Evolutionary conservation across 1,140 invertebrate species (phyloP), one percentile per base, ranked within the genome.

Genomic region (Cotesia vestalis): DNA sequence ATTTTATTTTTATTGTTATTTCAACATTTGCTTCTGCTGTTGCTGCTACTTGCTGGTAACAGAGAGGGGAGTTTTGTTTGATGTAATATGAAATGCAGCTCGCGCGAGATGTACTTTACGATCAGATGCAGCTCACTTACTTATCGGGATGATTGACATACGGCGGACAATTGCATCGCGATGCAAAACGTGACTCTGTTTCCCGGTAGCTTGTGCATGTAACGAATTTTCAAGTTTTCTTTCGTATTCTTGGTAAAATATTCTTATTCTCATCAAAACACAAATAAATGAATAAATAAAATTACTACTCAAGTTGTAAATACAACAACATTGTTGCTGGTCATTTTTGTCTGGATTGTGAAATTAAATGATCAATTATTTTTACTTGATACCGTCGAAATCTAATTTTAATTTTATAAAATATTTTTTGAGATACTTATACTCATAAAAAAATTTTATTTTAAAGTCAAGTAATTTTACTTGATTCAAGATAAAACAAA

Each of bases 151-250:
- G 84, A 85, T 84, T 83, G 83, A 85, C 80, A 77, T 74, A 83
- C 78, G 76, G 75, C 75, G 73, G 73, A 68, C 66, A 72, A 51
- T 77, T 74, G 77, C 82, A 85, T 86, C 78, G 79, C 76, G 77
- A 86, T 87, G 84, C 84, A 75, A 80, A 78, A 84, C 81, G 79
- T 77, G 69, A 72, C 63, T 66, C 66, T 78, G 72, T 74, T 86
- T 87, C 83, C 82, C 82, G 82, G 84, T 84, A 85, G 82, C 78
- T 76, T 14, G 63, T 5, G 76, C 85, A 81, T 86, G 84, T 85
- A 71, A 72, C 71, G 85, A 85, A 86, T 85, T 72, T 77, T 76
- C 79, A 85, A 86, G 75, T 82, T 53, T 73, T 38, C 61, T 34
- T 55, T 34, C 57, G 53, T 20, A 11, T 59, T 12, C 17, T 34